Evolutionary conservation across 2,797 vertebrate genomes (phyloP).

Genomic region (Chiloscyllium punctatum): DNA sequence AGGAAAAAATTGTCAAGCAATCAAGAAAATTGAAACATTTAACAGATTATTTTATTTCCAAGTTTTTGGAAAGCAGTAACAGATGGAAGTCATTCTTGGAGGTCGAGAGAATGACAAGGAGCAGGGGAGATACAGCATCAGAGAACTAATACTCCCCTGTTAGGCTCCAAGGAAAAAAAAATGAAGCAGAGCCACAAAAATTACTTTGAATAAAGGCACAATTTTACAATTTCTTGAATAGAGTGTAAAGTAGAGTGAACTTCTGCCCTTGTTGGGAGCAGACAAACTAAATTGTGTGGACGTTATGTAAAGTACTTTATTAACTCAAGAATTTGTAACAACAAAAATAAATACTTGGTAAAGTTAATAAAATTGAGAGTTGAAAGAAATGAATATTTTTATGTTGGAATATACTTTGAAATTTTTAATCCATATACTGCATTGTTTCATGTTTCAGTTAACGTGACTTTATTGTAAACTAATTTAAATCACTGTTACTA

Average conservation of each 20-base stretch:
- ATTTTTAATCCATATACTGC: neutral
- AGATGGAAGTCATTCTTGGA: conserved; percentile 47
- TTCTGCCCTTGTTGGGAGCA: neutral
- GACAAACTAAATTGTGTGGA: neutral
- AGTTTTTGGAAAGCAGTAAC: conserved; percentile 46
- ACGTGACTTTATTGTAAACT: neutral
- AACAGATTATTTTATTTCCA: conserved; percentile 42
- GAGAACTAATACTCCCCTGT: neutral
- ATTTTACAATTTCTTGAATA: neutral
- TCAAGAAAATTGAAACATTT: neutral
- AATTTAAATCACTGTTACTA: neutral
- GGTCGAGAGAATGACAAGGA: neutral
- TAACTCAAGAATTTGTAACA: neutral
- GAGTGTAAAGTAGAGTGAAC: neutral
- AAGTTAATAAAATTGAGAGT: neutral
- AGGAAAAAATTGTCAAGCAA: conserved; percentile 45
- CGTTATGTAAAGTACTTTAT: neutral
- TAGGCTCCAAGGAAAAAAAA: too few species aligned
- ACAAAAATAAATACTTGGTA: neutral
- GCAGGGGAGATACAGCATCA: neutral
- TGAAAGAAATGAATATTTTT: neutral
- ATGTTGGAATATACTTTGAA: neutral
- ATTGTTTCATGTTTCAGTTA: neutral
- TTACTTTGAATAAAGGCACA: neutral
- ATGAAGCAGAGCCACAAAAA: neutral